Evolutionary conservation across 2,113 vertebrate species (phyloP).

Genomic region (Rhinopomastus cyanomelas): DNA sequence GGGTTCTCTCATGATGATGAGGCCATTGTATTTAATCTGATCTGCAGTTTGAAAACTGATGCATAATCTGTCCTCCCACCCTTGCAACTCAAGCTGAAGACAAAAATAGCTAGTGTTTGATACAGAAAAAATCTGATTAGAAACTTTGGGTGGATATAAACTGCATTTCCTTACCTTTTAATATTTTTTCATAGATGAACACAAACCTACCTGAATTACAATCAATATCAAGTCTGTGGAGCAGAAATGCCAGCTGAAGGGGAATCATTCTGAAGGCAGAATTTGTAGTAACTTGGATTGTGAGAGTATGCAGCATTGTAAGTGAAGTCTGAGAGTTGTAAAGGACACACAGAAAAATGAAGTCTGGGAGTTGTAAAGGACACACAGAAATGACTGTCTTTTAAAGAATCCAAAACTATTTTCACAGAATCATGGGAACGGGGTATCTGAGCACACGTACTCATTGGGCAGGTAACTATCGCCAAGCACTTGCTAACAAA

Average conservation of each 20-base stretch:
- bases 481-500: not conserved
- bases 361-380: not conserved
- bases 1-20: not conserved
- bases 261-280: not conserved
- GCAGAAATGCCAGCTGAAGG: not conserved
- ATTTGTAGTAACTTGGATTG: not conserved
- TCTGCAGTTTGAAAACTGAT: not conserved
- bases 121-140: not conserved
- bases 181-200: not conserved
- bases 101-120: not conserved
- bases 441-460: not conserved
- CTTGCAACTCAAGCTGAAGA: not conserved
- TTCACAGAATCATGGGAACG: not conserved
- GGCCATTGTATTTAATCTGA: not conserved
- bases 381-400: not conserved
- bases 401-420: not conserved
- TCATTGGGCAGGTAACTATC: not conserved
- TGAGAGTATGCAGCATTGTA: not conserved
- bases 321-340: not conserved
- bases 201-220: not conserved
- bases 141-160: not conserved
- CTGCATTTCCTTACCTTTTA: not conserved
- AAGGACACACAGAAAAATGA: not conserved
- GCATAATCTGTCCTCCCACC: not conserved
- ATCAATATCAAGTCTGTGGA: not conserved